A percentile compares a stretch with the other conserved stretches of the same genome.
Evolutionary conservation across 2,113 vertebrate genomes (phyloP).

Genomic region (Cyphomyrus discorhynchus): DNA sequence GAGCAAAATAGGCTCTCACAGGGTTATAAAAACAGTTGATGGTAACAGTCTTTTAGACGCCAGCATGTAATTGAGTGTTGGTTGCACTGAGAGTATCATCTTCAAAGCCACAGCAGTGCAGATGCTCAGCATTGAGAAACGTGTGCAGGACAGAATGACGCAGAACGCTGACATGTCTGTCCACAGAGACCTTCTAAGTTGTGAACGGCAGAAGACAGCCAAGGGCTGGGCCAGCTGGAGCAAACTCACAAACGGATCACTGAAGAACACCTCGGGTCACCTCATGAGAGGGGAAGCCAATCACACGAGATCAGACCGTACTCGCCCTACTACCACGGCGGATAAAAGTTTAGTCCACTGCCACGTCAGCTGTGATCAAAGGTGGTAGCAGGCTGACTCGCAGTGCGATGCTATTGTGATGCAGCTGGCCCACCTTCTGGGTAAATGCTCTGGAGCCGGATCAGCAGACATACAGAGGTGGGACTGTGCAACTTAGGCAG

Average conservation of each 20-base stretch:
- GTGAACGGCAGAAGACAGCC: constrained; percentile 23
- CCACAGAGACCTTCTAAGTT: constrained; percentile 29
- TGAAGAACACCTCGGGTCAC: constrained; percentile 17
- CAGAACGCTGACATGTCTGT: background rate
- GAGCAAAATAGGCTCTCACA: background rate
- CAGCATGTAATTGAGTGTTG: background rate
- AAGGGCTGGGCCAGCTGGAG: constrained; percentile 26
- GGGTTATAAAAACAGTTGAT: background rate
- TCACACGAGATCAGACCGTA: constrained; percentile 36
- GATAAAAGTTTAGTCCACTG: constrained; percentile 11
- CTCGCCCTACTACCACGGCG: constrained; percentile 19
- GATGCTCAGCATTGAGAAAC: constrained; percentile 10
- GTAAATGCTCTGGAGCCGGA: background rate
- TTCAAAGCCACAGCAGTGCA: constrained; percentile 21
- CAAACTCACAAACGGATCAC: constrained; percentile 25
- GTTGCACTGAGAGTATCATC: background rate
- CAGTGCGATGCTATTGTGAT: background rate
- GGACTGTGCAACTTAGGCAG: background rate
- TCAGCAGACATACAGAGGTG: background rate
- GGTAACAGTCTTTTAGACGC: background rate
- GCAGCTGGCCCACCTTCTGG: background rate
- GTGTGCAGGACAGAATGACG: constrained; percentile 3
- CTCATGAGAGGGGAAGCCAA: constrained; percentile 29
- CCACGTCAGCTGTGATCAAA: background rate
- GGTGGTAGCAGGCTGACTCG: background rate